Base-by-base conservation (phyloP, 2,797 vertebrate genomes). In the Phoeniculus purpureus region DNA sequence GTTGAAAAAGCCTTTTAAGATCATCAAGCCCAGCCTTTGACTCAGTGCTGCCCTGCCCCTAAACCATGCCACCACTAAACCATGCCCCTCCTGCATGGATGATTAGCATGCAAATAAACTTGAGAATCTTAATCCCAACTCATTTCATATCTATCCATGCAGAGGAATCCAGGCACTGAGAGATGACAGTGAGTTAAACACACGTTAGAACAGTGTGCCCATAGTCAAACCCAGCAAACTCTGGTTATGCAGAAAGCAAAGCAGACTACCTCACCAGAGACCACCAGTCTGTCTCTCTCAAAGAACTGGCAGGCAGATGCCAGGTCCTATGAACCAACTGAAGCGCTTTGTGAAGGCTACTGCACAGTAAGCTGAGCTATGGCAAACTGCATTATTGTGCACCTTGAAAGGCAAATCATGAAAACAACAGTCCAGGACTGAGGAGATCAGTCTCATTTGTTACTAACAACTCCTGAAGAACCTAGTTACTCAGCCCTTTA, bases 251-350 rank as follows among this genome's bases (percentile, higher is more conserved):
- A 92, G 77, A 91, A 89, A 79, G 70, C 32, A 62, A 60, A 94
- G 75, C 74, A 85, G 55, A 56, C 60, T 94, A 96, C 92, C 95
- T 97, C 87, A 81, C 95, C 96, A 21, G 93, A 37, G 43, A 95
- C 91, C 12, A 97, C 92, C 15, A 97, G 92, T 2, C 95, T 92
- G 92, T 96, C 90, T 71, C 94, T 93, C 73, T 97, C 81, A 47
- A 98, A 97, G 18, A 90, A 89, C 4, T 25, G 85, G 58, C 97
- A 61, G 20, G 94, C 94, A 50, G 91, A 71, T 31, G 98, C 94
- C 92, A 97, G n/a, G 12, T 96, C 96, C 97, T 97, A 67, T 55
- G 94, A 94, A 83, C 16, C 51, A 84, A 25, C n/a, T 71, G 43
- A 34, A 0, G 2, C 27, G 29, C 61, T 80, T 81, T 70, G 29